Evolutionary conservation across 2,797 vertebrate species (phyloP), one percentile per base, ranked within the genome.

Genomic region (Falco naumanni): DNA sequence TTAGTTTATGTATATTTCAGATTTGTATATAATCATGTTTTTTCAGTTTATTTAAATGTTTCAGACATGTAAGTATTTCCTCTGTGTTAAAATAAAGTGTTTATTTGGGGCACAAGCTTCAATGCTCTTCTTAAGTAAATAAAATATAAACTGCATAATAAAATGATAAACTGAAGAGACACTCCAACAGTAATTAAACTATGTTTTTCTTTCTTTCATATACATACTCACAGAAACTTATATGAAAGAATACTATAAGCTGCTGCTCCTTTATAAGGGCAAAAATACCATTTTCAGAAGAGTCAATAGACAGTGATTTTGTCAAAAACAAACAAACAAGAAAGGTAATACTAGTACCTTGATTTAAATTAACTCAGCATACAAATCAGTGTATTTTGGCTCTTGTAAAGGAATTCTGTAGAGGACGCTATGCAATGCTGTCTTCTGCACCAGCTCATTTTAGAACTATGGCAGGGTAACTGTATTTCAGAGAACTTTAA

Each of bases 41-140:
- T 94, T 96, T 94, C 47, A 84, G 51, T 81, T 94, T 82, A 66
- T 84, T 83, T 72, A 87, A 95, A 86, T 85, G 77, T 85, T 80
- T 94, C 14, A 45, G 43, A 45, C 11, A 69, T 84, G 81, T 72
- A 87, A 95, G 84, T 85, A 80, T 85, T 80, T 94, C 14, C 5
- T 87, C n/a, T 12, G 10, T 50, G 48, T 84, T 85, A 16, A 91
- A 84, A 79, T 11, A 65, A 66, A 37, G 4, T 33, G 29, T 84
- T 87, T 91, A 54, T 96, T 90, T 91, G 60, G 47, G 39, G 45
- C 25, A 79, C 34, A 90, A 66, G 59, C 24, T 83, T 83, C 48
- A 92, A 24, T 85, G 29, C 9, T 60, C 0, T n/a, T 78, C 22
- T 93, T 64, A 76, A 64, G 31, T 43, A 93, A 92, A 76, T 87